Conservation (phyloP, 2,113 vertebrate genomes). For the Aramus guarauna region DNA sequence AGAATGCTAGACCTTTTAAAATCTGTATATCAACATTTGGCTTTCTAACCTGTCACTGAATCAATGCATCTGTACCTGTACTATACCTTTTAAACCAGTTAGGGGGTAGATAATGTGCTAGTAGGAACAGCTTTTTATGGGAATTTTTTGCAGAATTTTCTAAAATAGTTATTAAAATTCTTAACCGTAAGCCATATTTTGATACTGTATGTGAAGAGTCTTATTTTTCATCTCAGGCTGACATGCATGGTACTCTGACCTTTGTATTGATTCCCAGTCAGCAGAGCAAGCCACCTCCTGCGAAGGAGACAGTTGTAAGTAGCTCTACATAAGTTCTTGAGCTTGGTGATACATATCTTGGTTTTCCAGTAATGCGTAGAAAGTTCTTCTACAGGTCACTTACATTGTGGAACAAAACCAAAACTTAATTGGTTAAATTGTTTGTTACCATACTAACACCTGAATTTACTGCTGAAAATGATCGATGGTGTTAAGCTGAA, state of each 20-base stretch:
- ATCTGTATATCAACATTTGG: neutral
- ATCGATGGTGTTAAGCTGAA: neutral
- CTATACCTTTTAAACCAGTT: neutral
- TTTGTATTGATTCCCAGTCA: conserved; percentile 93
- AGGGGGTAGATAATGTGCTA: neutral
- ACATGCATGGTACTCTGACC: conserved; percentile 94
- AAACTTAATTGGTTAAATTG: neutral
- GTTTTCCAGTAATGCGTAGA: neutral
- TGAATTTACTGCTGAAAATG: neutral
- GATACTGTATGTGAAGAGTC: neutral
- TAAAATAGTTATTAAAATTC: neutral
- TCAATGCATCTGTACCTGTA: neutral
- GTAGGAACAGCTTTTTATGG: neutral
- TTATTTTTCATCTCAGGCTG: conserved; percentile 77
- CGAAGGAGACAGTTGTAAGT: conserved; percentile 93
- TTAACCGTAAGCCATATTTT: neutral
- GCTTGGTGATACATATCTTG: neutral
- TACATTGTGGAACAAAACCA: neutral
- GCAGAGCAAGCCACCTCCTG: conserved; percentile 82
- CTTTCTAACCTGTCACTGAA: neutral
- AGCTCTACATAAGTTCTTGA: neutral
- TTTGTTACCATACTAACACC: neutral
- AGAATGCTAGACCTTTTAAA: neutral
- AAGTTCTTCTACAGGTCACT: neutral
- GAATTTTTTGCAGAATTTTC: neutral